Conservation (phyloP, 1,140 invertebrate species). For the Ephestia elutella region DNA sequence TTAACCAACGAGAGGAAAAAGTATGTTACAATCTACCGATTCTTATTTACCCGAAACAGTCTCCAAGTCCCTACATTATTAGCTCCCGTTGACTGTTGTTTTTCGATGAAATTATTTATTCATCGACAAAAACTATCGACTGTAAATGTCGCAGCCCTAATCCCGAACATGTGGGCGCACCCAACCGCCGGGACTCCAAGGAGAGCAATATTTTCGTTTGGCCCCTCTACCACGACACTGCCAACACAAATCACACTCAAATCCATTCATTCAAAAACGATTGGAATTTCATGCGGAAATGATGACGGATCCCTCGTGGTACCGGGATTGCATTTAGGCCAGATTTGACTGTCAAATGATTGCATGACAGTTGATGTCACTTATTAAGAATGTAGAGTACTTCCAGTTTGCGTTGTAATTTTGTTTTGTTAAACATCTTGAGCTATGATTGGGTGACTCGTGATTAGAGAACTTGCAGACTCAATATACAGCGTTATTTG, state of each 20-base stretch:
- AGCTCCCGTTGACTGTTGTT: too few relatives aligned
- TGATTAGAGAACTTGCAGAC: too few relatives aligned
- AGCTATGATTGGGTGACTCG: too few relatives aligned
- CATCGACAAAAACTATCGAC: slow-evolving; percentile 26
- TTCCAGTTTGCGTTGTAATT: too few relatives aligned
- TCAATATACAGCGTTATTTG: too few relatives aligned
- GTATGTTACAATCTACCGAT: too few relatives aligned
- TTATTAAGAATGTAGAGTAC: too few relatives aligned
- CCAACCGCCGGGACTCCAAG: slow-evolving; percentile 50
- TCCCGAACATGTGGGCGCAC: slow-evolving; percentile 61
- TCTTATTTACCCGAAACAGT: background rate
- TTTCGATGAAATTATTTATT: background rate
- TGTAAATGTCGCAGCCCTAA: slow-evolving; percentile 32
- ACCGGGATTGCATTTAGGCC: background rate
- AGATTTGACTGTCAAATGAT: background rate
- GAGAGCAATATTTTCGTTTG: slow-evolving; percentile 68
- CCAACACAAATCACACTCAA: slow-evolving; percentile 5
- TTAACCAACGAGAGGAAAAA: too few relatives aligned
- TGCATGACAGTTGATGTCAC: background rate
- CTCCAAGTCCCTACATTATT: too few relatives aligned
- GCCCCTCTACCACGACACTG: slow-evolving; percentile 47
- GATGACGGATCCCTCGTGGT: background rate
- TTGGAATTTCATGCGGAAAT: background rate
- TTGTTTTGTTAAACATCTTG: too few relatives aligned
- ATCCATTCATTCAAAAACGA: background rate